A percentile compares a stretch with the other conserved stretches of the same genome.
These are phyloP conservation scores for Sarcophaga bullata DNA, from an alignment of 1,140 invertebrate genomes.

Conservation along the genomic window DNA sequence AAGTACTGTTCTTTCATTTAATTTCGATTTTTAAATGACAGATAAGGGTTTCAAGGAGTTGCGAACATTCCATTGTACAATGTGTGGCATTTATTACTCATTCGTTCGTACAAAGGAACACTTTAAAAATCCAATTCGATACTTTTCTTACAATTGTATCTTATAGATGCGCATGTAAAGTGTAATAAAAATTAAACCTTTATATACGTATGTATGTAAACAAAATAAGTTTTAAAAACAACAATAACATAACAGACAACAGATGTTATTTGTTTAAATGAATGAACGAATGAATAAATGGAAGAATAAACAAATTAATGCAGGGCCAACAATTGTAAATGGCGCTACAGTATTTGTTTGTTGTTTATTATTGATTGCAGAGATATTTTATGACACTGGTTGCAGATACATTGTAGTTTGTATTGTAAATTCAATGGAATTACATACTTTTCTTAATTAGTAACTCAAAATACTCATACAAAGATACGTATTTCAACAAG, in stretches of 20 bases:
- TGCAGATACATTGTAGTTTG: background rate
- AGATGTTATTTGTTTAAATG: constrained; percentile 5
- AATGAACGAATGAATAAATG: background rate
- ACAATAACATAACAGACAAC: background rate
- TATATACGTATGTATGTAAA: background rate
- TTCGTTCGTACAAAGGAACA: background rate
- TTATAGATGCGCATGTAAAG: background rate
- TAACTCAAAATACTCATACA: background rate
- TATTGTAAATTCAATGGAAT: too few species aligned
- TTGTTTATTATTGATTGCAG: background rate
- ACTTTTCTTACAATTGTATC: background rate
- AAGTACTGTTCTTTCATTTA: constrained; percentile 1
- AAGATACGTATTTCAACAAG: background rate
- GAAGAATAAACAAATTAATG: background rate
- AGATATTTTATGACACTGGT: background rate
- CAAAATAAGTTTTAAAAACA: background rate
- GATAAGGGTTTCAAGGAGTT: constrained; percentile 2
- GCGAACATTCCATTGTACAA: background rate
- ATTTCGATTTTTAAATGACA: background rate
- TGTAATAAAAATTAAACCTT: background rate
- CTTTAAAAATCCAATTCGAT: background rate
- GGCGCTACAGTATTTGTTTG: background rate
- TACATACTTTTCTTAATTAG: too few species aligned
- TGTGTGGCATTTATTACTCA: background rate
- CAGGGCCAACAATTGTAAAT: background rate